phyloP scores from a whole-genome alignment of 2,113 vertebrate species.

The Tragelaphus buxtoni region DNA sequence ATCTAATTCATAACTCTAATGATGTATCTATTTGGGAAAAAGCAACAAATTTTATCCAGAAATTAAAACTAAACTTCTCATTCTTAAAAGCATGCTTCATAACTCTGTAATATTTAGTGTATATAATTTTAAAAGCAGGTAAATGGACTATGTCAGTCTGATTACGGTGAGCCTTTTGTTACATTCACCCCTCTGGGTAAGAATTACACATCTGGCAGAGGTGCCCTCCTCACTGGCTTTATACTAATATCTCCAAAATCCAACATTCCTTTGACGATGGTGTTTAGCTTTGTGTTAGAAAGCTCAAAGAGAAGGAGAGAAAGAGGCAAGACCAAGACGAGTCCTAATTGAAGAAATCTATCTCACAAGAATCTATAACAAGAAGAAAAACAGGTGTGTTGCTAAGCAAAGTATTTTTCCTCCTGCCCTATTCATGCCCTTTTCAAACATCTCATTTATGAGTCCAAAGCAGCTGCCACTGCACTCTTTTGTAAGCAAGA shows the following conservation, averaged over 20 bases:
- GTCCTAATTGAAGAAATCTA: background rate
- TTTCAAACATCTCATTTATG: conserved; percentile 52
- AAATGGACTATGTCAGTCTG: background rate
- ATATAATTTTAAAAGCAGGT: conserved; percentile 5
- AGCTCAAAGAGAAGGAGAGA: background rate
- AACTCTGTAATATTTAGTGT: background rate
- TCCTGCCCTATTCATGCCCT: conserved; percentile 11
- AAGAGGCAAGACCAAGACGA: background rate
- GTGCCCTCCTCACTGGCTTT: background rate
- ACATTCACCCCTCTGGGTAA: background rate
- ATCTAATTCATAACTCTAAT: background rate
- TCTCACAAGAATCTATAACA: conserved; percentile 18
- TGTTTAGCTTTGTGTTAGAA: background rate
- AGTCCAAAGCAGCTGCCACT: conserved; percentile 7
- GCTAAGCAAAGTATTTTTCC: conserved; percentile 37
- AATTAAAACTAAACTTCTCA: background rate
- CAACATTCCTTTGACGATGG: background rate
- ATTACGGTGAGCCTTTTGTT: background rate
- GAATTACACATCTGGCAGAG: background rate
- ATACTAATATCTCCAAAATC: background rate
- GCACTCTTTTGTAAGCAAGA: background rate
- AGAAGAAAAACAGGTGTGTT: conserved; percentile 44
- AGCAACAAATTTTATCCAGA: background rate
- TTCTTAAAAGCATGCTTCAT: background rate
- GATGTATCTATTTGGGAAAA: background rate